These are phyloP conservation scores for Epirrhoe alternata DNA, from an alignment of 2,888 invertebrate species.

Conservation along the genomic window DNA sequence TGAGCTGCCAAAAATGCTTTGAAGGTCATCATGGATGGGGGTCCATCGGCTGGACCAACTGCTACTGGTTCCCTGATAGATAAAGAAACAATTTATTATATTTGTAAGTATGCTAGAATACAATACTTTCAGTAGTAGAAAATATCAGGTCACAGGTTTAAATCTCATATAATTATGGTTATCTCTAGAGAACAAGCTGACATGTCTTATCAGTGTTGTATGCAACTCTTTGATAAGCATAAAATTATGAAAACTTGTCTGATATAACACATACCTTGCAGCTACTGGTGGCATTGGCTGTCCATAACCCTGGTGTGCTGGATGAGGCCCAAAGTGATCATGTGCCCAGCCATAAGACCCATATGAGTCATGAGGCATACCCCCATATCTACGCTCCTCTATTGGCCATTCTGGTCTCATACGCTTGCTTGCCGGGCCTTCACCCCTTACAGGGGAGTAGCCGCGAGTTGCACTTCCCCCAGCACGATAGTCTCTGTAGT, in stretches of 20 bases:
- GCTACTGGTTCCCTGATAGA: slow-evolving; percentile 78
- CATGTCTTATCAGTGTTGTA: background rate
- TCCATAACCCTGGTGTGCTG: slow-evolving; percentile 86
- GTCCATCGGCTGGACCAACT: slow-evolving; percentile 85
- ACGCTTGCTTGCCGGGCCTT: slow-evolving; percentile 91
- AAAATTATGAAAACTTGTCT: background rate
- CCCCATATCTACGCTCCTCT: slow-evolving; percentile 81
- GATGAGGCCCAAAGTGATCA: slow-evolving; percentile 84
- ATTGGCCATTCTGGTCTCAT: slow-evolving; percentile 90
- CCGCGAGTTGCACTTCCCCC: slow-evolving; percentile 89
- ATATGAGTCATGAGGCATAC: slow-evolving; percentile 81
- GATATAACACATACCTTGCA: slow-evolving; percentile 64
- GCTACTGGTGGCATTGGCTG: slow-evolving; percentile 84
- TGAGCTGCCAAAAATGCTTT: slow-evolving; percentile 98
- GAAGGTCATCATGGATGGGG: slow-evolving; percentile 98
- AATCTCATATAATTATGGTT: background rate
- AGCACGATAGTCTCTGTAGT: slow-evolving; percentile 91
- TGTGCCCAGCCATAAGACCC: slow-evolving; percentile 84
- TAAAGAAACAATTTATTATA: slow-evolving; percentile 21
- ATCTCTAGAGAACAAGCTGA: slow-evolving; percentile 4
- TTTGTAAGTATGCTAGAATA: background rate
- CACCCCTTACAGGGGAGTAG: slow-evolving; percentile 91
- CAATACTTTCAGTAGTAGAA: background rate
- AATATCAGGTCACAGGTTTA: too few relatives aligned
- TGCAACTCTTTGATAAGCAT: background rate